These are phyloP conservation scores for Rhingia campestris DNA, from an alignment of 2,888 invertebrate species.

Conservation along the genomic window DNA sequence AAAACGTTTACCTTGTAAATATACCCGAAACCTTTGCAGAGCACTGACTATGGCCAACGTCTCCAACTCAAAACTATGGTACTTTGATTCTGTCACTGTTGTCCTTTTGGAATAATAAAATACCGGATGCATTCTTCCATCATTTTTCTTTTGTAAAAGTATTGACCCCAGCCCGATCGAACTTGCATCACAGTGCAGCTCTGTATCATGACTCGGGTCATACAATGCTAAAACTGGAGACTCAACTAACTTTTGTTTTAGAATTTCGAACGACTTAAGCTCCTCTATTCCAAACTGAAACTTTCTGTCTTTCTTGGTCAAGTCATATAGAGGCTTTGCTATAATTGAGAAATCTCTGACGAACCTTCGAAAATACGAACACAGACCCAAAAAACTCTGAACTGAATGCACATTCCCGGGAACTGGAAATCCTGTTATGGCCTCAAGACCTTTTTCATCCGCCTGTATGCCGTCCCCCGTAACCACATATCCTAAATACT, in stretches of 20 bases:
- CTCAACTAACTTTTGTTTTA: no score
- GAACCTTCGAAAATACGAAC: constrained; percentile 35
- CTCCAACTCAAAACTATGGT: constrained; percentile 77
- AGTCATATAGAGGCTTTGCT: constrained; percentile 11
- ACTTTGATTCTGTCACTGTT: constrained; percentile 72
- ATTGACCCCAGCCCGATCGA: no score
- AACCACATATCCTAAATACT: constrained; percentile 9
- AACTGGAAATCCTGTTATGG: neutral
- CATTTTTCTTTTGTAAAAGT: neutral
- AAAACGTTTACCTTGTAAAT: constrained; percentile 35
- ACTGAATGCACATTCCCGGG: neutral
- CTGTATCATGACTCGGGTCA: no score
- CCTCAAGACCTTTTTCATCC: neutral
- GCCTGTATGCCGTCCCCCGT: constrained; percentile 11
- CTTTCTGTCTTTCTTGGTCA: neutral
- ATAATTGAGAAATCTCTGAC: constrained; percentile 23
- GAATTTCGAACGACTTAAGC: no score
- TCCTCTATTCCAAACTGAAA: neutral
- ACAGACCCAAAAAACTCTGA: constrained; percentile 3
- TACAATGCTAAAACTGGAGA: no score
- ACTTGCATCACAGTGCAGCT: no score
- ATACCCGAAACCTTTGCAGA: constrained; percentile 62
- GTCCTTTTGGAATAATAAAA: constrained; percentile 72
- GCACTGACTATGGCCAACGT: constrained; percentile 76
- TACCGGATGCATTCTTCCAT: constrained; percentile 36